Percentiles rank a stretch among this genome's conserved stretches.
Evolutionary conservation across 2,888 invertebrate species (phyloP).

Genomic region (Ophion slaviceki): DNA sequence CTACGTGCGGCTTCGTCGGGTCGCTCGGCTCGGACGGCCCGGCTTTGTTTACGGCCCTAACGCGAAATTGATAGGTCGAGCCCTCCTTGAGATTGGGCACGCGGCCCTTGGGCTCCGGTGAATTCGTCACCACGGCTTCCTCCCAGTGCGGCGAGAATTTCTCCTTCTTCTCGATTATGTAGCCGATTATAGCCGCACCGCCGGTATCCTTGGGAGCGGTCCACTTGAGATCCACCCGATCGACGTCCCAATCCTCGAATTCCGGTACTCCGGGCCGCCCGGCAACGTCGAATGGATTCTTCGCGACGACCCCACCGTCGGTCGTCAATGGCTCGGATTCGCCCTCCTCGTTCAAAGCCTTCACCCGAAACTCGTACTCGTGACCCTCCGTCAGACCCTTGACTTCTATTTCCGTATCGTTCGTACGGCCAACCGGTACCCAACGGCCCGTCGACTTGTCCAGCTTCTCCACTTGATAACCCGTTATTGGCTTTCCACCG

Average conservation of each 20-base stretch:
- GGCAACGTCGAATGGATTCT: constrained; percentile 97
- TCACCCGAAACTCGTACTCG: constrained; percentile 97
- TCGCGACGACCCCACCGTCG: constrained; percentile 94
- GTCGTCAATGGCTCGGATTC: constrained; percentile 97
- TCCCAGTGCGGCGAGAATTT: constrained; percentile 92
- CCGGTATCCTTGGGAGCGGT: constrained; percentile 91
- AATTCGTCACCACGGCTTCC: constrained; percentile 88
- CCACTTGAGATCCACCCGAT: constrained; percentile 94
- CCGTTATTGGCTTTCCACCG: constrained; percentile 96
- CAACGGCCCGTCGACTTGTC: constrained; percentile 96
- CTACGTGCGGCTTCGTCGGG: constrained; percentile 93
- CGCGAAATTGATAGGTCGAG: constrained; percentile 97
- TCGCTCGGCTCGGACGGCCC: constrained; percentile 97
- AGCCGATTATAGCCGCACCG: constrained; percentile 92
- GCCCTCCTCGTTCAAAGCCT: constrained; percentile 97
- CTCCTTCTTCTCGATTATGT: constrained; percentile 95
- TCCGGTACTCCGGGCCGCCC: constrained; percentile 95
- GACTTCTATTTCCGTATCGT: constrained; percentile 94
- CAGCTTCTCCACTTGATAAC: constrained; percentile 96
- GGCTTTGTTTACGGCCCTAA: constrained; percentile 97
- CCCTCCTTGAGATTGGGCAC: constrained; percentile 95
- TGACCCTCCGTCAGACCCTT: constrained; percentile 95
- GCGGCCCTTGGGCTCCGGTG: constrained; percentile 91
- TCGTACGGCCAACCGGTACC: constrained; percentile 96
- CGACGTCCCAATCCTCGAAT: constrained; percentile 95